These are phyloP conservation scores for Cygnus olor DNA, from an alignment of 2,797 vertebrate genomes.

Conservation along the genomic window DNA sequence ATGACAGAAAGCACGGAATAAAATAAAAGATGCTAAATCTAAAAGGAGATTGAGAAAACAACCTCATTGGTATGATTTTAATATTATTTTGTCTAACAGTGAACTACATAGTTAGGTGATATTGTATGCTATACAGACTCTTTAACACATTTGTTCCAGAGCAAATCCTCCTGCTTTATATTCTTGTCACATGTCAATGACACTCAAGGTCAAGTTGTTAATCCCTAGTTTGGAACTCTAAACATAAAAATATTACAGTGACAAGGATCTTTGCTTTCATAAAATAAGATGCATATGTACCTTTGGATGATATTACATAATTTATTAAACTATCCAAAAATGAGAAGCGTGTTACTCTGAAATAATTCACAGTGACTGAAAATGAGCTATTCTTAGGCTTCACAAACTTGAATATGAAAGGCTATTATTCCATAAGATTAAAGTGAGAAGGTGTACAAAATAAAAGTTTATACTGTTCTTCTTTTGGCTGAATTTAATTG, in stretches of 20 bases:
- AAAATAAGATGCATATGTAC: background rate
- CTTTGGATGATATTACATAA: background rate
- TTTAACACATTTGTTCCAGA: background rate
- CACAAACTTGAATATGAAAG: slow-evolving; percentile 4
- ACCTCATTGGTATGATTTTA: background rate
- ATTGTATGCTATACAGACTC: background rate
- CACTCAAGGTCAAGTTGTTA: slow-evolving; percentile 16
- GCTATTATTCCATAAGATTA: background rate
- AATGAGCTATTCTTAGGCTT: background rate
- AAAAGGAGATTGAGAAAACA: background rate
- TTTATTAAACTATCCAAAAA: background rate
- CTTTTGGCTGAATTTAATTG: background rate
- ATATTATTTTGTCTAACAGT: background rate
- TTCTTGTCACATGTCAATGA: background rate
- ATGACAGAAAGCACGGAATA: background rate
- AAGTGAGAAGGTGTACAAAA: background rate
- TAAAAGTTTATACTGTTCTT: background rate
- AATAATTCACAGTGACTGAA: background rate
- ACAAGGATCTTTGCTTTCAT: background rate
- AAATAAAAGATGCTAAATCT: background rate
- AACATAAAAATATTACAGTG: background rate
- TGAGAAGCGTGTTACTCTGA: background rate
- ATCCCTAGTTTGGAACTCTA: background rate
- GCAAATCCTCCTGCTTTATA: slow-evolving; percentile 2
- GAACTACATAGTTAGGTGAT: background rate